Evolutionary conservation across 2,888 invertebrate species (phyloP).

Genomic region (Cistogaster globosa): DNA sequence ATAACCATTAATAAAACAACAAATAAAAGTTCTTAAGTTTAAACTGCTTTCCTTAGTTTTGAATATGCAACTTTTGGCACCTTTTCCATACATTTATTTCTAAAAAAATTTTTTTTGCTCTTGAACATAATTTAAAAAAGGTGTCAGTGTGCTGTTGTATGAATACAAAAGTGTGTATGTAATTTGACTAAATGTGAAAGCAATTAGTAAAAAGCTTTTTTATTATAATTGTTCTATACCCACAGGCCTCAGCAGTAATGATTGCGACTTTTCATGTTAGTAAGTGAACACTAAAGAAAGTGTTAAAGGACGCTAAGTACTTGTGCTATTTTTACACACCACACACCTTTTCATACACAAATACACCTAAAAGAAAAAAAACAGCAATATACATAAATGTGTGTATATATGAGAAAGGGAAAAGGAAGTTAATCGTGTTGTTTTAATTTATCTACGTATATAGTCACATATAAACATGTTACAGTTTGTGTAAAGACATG

Average conservation of each 20-base stretch:
- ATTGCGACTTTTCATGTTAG: slow-evolving; percentile 27
- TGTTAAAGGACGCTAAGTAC: slow-evolving; percentile 45
- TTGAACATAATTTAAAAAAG: slow-evolving; percentile 48
- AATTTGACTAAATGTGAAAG: slow-evolving; percentile 68
- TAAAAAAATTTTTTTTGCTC: slow-evolving; percentile 25
- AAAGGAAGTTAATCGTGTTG: slow-evolving; percentile 4
- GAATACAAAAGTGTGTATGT: too few species aligned
- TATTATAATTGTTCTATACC: slow-evolving; percentile 64
- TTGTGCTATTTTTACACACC: slow-evolving; percentile 14
- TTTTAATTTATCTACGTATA: neutral
- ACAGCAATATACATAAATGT: neutral
- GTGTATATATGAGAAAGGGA: neutral
- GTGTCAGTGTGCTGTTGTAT: neutral
- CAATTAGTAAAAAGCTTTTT: slow-evolving; percentile 68
- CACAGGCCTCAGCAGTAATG: slow-evolving; percentile 55
- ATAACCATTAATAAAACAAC: too few species aligned
- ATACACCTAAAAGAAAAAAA: slow-evolving; percentile 5
- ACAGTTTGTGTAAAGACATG: too few species aligned
- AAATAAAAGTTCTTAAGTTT: too few species aligned
- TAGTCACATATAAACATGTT: too few species aligned
- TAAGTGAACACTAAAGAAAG: slow-evolving; percentile 56
- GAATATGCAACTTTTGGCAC: too few species aligned
- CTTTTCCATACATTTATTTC: neutral
- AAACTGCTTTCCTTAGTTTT: neutral
- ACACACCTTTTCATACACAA: neutral